These are phyloP conservation scores for Caenorhabditis tropicalis DNA, from an alignment of 1,140 invertebrate species.

Conservation along the genomic window DNA sequence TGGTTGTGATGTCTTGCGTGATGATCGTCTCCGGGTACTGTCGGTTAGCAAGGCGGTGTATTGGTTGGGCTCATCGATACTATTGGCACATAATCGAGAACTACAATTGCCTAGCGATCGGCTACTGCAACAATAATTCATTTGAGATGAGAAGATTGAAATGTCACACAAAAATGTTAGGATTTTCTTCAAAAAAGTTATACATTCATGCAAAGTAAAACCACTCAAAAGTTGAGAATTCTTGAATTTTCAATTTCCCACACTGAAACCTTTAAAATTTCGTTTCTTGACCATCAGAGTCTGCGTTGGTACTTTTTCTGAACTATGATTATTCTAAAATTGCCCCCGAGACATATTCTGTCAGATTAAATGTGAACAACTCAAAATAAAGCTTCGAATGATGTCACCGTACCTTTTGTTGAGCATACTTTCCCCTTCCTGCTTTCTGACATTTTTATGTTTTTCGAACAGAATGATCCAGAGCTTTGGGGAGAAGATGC, in stretches of 20 bases:
- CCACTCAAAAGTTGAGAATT: too few relatives aligned
- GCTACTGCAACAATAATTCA: slow-evolving; percentile 11
- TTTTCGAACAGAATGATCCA: slow-evolving; percentile 79
- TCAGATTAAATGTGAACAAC: neutral
- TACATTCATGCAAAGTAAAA: too few relatives aligned
- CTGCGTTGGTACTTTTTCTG: slow-evolving; percentile 9
- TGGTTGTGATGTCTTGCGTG: slow-evolving; percentile 61
- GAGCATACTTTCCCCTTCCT: slow-evolving; percentile 66
- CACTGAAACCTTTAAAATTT: slow-evolving; percentile 34
- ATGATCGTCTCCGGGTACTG: slow-evolving; percentile 57
- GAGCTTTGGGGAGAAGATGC: slow-evolving; percentile 77
- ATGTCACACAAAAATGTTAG: neutral
- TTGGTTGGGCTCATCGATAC: slow-evolving; percentile 57
- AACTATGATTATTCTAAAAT: slow-evolving; percentile 23
- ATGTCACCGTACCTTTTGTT: slow-evolving; percentile 57
- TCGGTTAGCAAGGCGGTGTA: slow-evolving; percentile 67
- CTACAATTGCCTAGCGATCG: slow-evolving; percentile 57
- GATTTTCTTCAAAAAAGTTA: too few relatives aligned
- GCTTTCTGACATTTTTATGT: slow-evolving; percentile 77
- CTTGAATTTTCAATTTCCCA: too few relatives aligned
- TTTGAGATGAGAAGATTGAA: neutral
- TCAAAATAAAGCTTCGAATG: neutral
- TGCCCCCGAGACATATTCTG: too few relatives aligned
- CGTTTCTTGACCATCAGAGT: neutral
- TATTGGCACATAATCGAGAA: slow-evolving; percentile 52